Conservation (phyloP, 1,140 invertebrate genomes). For the Drosophila ambigua region DNA sequence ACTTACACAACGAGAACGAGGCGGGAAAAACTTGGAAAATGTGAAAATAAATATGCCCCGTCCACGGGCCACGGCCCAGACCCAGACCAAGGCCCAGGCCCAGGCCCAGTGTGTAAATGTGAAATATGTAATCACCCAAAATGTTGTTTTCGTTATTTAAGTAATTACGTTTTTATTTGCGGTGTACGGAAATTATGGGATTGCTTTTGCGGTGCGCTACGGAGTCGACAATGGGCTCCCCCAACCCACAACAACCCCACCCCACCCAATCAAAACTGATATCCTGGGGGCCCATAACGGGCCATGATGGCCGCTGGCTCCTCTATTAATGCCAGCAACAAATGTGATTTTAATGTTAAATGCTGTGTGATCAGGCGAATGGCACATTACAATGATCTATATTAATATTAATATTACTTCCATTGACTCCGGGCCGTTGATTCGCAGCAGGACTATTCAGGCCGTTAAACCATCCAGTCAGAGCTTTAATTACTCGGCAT, state of each 20-base stretch:
- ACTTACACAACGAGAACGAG: conserved; percentile 53
- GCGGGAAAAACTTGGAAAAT: conserved; percentile 45
- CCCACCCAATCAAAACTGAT: background rate
- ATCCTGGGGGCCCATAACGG: no score
- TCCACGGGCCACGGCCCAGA: background rate
- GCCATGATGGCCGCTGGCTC: no score
- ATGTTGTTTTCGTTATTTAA: conserved; percentile 65
- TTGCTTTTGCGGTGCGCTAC: no score
- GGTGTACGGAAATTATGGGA: conserved; percentile 5
- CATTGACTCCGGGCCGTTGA: no score
- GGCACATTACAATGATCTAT: no score
- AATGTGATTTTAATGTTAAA: no score
- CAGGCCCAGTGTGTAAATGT: conserved; percentile 46
- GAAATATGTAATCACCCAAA: conserved; percentile 69
- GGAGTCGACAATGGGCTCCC: background rate
- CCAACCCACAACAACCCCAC: background rate
- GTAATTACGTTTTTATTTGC: conserved; percentile 65
- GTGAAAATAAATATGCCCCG: conserved; percentile 51
- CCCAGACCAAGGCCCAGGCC: background rate
- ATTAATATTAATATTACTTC: no score
- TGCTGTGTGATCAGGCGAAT: no score
- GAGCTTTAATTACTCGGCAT: no score
- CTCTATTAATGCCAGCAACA: no score
- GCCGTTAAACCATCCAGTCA: no score
- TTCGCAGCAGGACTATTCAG: no score